These are phyloP conservation scores for Formica selysi DNA, from an alignment of 1,140 invertebrate genomes.

Conservation along the genomic window DNA sequence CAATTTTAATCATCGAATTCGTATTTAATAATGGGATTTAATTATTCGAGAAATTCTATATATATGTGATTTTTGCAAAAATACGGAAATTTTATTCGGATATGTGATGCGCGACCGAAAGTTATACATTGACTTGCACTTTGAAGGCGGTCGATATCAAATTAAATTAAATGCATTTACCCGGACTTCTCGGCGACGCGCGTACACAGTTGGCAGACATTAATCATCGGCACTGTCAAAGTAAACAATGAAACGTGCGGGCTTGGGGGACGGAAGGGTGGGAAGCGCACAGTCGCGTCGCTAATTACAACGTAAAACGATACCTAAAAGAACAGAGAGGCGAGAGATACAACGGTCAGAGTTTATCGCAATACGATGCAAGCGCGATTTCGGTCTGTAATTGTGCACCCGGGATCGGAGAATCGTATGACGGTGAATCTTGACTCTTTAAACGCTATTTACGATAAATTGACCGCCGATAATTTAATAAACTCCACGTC, in stretches of 20 bases:
- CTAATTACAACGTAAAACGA: conserved; percentile 60
- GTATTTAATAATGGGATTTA: too few species aligned
- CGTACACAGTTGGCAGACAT: conserved; percentile 34
- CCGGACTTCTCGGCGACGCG: conserved; percentile 26
- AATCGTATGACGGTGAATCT: conserved; percentile 18
- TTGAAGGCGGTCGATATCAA: conserved; percentile 34
- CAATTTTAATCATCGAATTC: not conserved
- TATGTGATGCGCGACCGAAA: not conserved
- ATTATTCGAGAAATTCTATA: too few species aligned
- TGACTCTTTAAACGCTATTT: conserved; percentile 58
- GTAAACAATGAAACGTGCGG: conserved; percentile 47
- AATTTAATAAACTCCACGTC: conserved; percentile 60
- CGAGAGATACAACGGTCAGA: not conserved
- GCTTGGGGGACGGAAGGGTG: not conserved
- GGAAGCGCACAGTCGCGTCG: conserved; percentile 16
- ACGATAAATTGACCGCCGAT: conserved; percentile 52
- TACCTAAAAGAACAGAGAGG: conserved; percentile 26
- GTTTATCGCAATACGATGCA: conserved; percentile 41
- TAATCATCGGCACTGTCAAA: conserved; percentile 56
- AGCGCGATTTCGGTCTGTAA: conserved; percentile 26
- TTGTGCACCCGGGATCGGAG: not conserved
- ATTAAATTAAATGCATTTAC: conserved; percentile 53
- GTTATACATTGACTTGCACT: conserved; percentile 27
- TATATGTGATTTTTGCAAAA: too few species aligned
- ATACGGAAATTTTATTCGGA: not conserved